Evolutionary conservation across 1,140 invertebrate species (phyloP).

Genomic region (Lethrus apterus): DNA sequence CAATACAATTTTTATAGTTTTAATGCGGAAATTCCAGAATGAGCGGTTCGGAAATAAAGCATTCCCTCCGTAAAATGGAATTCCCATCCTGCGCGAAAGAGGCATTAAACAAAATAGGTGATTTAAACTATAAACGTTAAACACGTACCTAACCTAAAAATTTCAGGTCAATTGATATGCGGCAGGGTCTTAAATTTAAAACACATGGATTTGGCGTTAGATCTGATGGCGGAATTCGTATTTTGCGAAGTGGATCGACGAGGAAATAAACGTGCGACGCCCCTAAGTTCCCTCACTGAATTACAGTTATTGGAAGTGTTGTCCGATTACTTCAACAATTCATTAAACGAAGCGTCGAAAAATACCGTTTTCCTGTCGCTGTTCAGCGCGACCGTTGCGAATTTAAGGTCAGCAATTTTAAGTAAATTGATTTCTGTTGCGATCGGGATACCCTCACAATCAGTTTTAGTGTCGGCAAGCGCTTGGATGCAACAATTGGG

Average conservation of each 20-base stretch:
- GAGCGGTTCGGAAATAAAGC: slow-evolving; percentile 26
- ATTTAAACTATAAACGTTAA: not conserved
- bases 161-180: slow-evolving; percentile 42
- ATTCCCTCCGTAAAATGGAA: slow-evolving; percentile 48
- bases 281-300: slow-evolving; percentile 60
- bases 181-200: slow-evolving; percentile 45
- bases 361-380: slow-evolving; percentile 75
- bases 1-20: too few species aligned
- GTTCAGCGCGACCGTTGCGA: slow-evolving; percentile 61
- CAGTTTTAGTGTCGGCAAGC: slow-evolving; percentile 65
- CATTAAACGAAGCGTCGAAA: slow-evolving; percentile 61
- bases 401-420: slow-evolving; percentile 60
- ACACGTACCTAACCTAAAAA: not conserved
- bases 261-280: slow-evolving; percentile 47
- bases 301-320: slow-evolving; percentile 68
- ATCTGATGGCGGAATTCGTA: slow-evolving; percentile 74
- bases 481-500: slow-evolving; percentile 80
- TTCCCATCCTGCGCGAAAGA: slow-evolving; percentile 59
- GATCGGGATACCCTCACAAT: slow-evolving; percentile 62
- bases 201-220: slow-evolving; percentile 57
- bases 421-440: slow-evolving; percentile 71
- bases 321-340: slow-evolving; percentile 63
- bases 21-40: too few species aligned
- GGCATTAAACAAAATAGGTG: slow-evolving; percentile 56
- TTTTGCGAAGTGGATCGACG: slow-evolving; percentile 68